Base-by-base conservation (phyloP, 2,113 vertebrate genomes). In the Myodes glareolus region DNA sequence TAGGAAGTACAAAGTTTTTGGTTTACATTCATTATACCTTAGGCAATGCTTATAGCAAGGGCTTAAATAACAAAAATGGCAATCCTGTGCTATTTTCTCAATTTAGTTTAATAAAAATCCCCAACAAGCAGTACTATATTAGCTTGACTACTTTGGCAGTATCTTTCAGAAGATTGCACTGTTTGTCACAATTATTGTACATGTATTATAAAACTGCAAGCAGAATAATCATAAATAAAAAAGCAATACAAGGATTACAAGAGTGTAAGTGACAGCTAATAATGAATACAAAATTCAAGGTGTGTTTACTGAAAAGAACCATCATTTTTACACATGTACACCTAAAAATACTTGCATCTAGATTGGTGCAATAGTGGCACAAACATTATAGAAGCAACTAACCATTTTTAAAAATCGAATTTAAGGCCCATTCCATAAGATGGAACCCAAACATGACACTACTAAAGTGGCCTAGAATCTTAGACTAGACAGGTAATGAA, bases 71-170 rank as follows among this genome's bases (percentile, higher is more conserved):
- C 29, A 97, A 91, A 52, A 88, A 55, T 47, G 84, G 1, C 39
- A 95, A 93, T 91, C 50, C 36, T 91, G 33, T 11, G 36, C 72
- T 50, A 95, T 91, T 91, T 93, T 65, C n/a, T 95, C 72, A 70
- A 94, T 90, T 93, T 36, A 96, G 80, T 88, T 81, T 82, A 36
- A 9, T 91, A 82, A 95, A 95, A 39, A n/a, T 68, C 88, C 42
- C 47, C 82, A 94, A 90, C 27, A 94, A 95, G 76, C 42, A 97
- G 90, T 93, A 87, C 65, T 97, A 14, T 82, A 91, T 70, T 91
- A 96, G 90, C 27, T 88, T 94, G 65, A 93, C 39, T 89, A 95
- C 27, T 97, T 94, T 94, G 87, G 27, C 23, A 50, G 63, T 86
- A 87, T 89, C 81, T 61, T 58, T 94, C 86, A 94, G 95, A 97